Evolutionary conservation across 2,888 invertebrate species (phyloP).

Genomic region (Lasioglossum lativentre): DNA sequence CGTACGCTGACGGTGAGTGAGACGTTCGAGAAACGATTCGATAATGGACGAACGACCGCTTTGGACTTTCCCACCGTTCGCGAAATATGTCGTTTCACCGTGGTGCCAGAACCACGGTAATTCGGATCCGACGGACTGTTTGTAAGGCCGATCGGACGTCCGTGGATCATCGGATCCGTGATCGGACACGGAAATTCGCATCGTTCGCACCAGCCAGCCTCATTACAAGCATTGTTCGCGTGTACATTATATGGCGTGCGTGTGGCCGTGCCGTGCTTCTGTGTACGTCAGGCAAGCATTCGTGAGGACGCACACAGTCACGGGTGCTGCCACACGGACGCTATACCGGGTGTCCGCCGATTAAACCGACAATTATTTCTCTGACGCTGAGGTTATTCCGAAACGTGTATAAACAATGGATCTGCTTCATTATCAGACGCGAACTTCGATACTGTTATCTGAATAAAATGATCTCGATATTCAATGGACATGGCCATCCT

Average conservation of each 20-base stretch:
- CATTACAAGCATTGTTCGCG: constrained; percentile 50
- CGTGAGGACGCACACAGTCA: constrained; percentile 48
- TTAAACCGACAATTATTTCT: neutral
- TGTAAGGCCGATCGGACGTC: neutral
- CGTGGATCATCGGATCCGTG: neutral
- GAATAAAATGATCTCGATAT: neutral
- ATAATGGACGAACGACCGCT: constrained; percentile 17
- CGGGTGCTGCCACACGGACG: constrained; percentile 10
- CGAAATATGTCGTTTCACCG: constrained; percentile 40
- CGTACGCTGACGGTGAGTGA: constrained; percentile 66
- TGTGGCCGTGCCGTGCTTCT: constrained; percentile 17
- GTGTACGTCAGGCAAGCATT: constrained; percentile 50
- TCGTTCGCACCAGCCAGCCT: constrained; percentile 11
- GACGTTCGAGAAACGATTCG: constrained; percentile 2
- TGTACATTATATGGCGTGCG: constrained; percentile 1
- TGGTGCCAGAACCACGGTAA: constrained; percentile 1
- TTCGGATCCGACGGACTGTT: neutral
- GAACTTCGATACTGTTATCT: neutral
- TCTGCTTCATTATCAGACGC: neutral
- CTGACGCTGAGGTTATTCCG: neutral
- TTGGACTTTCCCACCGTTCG: constrained; percentile 52
- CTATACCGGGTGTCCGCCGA: constrained; percentile 1
- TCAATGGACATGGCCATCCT: neutral
- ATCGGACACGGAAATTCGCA: constrained; percentile 19
- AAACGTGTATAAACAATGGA: neutral